Percentiles rank a stretch among this genome's conserved stretches.
Conservation (phyloP, 2,888 invertebrate genomes). For the Hypomecis punctinalis region DNA sequence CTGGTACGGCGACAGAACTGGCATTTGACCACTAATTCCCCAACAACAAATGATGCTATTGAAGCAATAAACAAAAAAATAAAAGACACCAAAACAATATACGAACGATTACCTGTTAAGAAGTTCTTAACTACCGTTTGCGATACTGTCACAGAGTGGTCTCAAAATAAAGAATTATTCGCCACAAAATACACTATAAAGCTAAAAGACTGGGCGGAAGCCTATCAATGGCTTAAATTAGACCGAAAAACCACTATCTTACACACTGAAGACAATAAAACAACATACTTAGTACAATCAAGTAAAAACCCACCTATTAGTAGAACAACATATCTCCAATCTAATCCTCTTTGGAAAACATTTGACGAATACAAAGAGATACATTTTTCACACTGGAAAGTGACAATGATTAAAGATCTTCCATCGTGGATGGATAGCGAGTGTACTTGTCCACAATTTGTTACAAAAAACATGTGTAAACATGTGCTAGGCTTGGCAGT, state of each 20-base stretch:
- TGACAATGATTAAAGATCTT: slow-evolving; percentile 1
- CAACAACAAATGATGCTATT: not conserved
- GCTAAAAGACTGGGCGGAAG: slow-evolving; percentile 2
- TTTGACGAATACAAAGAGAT: slow-evolving; percentile 19
- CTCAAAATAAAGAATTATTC: not conserved
- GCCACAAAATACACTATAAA: not conserved
- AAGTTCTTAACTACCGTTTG: not conserved
- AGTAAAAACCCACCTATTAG: slow-evolving; percentile 8
- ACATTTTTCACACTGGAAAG: slow-evolving; percentile 1
- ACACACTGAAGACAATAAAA: not conserved
- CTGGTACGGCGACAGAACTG: not conserved
- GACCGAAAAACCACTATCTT: slow-evolving; percentile 1
- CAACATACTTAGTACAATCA: slow-evolving; percentile 3
- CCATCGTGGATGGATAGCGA: slow-evolving; percentile 6
- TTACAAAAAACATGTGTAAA: slow-evolving; percentile 10
- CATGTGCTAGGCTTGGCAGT: slow-evolving; percentile 16
- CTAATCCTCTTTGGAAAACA: not conserved
- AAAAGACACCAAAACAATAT: slow-evolving; percentile 6
- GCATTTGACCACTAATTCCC: not conserved
- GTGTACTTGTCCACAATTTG: slow-evolving; percentile 17
- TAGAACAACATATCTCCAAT: slow-evolving; percentile 6
- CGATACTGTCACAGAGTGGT: not conserved
- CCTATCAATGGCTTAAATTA: slow-evolving; percentile 3
- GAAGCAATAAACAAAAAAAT: not conserved
- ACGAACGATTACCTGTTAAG: slow-evolving; percentile 4